A percentile compares a stretch with the other conserved stretches of the same genome.
Conservation (phyloP, 2,797 vertebrate species). For the Mormyrops attenuatus region DNA sequence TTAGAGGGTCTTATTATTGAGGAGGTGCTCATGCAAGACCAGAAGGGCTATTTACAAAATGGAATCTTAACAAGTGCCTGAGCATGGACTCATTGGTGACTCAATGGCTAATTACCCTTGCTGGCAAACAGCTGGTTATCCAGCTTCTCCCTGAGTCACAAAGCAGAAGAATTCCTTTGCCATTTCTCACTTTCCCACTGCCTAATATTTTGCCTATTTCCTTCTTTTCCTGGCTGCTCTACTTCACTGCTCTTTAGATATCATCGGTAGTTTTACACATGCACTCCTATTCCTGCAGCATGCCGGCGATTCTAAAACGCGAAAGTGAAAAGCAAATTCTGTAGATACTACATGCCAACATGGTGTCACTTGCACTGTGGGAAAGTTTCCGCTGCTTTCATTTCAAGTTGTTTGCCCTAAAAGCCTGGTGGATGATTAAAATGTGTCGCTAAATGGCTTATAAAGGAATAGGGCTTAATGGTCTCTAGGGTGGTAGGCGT, state of each 20-base stretch:
- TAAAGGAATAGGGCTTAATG: neutral
- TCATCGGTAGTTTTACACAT: neutral
- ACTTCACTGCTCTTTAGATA: neutral
- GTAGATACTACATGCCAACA: neutral
- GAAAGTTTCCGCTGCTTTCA: neutral
- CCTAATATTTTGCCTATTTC: neutral
- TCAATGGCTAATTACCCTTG: neutral
- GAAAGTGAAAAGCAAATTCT: neutral
- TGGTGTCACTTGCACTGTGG: neutral
- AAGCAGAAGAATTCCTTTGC: neutral
- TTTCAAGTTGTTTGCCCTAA: neutral
- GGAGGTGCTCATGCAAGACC: neutral
- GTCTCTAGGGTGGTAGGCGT: neutral
- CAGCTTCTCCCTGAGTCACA: neutral
- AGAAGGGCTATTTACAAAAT: neutral
- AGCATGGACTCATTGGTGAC: neutral
- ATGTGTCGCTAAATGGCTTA: neutral
- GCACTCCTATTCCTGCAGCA: neutral
- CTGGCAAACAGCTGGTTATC: neutral
- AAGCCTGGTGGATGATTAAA: neutral
- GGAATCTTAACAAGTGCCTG: conserved; percentile 1
- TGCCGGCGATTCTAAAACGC: neutral
- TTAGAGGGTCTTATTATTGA: neutral
- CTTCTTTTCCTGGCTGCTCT: neutral
- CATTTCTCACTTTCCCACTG: neutral